Base-by-base conservation (phyloP, 1,140 invertebrate genomes). In the Brevipalpus yothersi region DNA sequence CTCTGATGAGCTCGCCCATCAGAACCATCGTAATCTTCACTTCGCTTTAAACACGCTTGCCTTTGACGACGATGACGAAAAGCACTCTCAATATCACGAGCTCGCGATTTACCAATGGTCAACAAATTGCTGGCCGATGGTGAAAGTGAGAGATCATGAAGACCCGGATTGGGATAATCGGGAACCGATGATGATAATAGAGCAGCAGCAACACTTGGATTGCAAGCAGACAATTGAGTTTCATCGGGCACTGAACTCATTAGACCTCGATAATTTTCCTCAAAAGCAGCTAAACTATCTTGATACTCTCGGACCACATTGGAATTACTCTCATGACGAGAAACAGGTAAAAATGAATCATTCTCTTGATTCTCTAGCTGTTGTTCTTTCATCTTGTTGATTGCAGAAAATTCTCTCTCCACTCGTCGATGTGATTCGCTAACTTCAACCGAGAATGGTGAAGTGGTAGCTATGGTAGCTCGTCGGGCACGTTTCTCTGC, bases 401-500 rank as follows among this genome's bases (percentile, higher is more conserved):
- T 51, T 1, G 49, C 53, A 4, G 15, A 15, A 15, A 41, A 39
- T 55, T 55, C 40, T 17, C 40, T 21, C n/a, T 55, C 53, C 15
- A 39, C 23, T 39, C 40, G 23, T 19, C 11, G 17, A 19, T 13
- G 39, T 42, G 41, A 42, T 42, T 51, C 49, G 7, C n/a, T 51
- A 1, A 31, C 17, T 41, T n/a, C 7, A 60, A 17, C 10, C 12
- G 53, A 13, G 21, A 41, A 58, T 49, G 41, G 53, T 19, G 60
- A 15, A 53, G 62, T 62, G 15, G 55, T 61, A n/a, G 61, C 60
- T 31, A 61, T 62, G 5, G 62, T 63, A 39, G 60, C 60, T 53
- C 60, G 10, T 9, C 63, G 55, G 10, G 58, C 56, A n/a, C 61
- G 41, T 54, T 64, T 63, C 31, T 41, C 45, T 41, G 49, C 54